Base-by-base conservation (phyloP, 2,113 vertebrate species). In the Rhodinocichla rosea region DNA sequence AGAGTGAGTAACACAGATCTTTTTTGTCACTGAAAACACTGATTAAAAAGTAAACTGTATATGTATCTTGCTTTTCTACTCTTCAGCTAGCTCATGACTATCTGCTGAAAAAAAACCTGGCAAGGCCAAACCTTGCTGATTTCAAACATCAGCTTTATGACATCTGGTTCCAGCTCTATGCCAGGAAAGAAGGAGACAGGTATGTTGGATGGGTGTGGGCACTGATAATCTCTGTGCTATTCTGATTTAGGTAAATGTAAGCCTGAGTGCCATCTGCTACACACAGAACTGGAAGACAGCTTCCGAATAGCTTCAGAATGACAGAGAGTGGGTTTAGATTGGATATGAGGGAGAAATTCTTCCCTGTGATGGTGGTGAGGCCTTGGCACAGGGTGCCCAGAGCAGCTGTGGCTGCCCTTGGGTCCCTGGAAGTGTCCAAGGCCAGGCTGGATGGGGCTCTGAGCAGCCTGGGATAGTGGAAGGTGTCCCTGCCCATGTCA, bases 161-260 rank as follows among this genome's bases (percentile, higher is more conserved):
- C 95, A 98, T 99, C 94, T 99, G 98, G 98, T 99, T 99, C 90
- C 97, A 98, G 39, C 98, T 99, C 33, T 99, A 99, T 90, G 95
- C 98, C 96, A 94, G 98, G 62, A 97, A 98, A 91, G 87, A 56
- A 77, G 96, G 94, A 52, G 97, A 97, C 90, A 98, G 98, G 98
- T 99, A 97, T 92, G 98, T 97, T 73, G 71, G 47, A 32, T 42
- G 47, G 28, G 37, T 78, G 12, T 42, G 57, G 39, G 26, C 35
- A 47, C n/a, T n/a, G 39, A n/a, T 75, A 53, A 71, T 49, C n/a
- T 64, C 44, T 69, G 17, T 18, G 4, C 30, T 76, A 9, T 68
- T 67, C 50, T 76, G n/a, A 59, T 8, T 56, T 26, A 37, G 42
- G 40, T 50, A 37, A 70, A 47, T 56, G 7, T 15, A 88, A 79